Evolutionary conservation across 2,797 vertebrate genomes (phyloP), one percentile per base, ranked within the genome.

Genomic region (Rhodeus uyekii): DNA sequence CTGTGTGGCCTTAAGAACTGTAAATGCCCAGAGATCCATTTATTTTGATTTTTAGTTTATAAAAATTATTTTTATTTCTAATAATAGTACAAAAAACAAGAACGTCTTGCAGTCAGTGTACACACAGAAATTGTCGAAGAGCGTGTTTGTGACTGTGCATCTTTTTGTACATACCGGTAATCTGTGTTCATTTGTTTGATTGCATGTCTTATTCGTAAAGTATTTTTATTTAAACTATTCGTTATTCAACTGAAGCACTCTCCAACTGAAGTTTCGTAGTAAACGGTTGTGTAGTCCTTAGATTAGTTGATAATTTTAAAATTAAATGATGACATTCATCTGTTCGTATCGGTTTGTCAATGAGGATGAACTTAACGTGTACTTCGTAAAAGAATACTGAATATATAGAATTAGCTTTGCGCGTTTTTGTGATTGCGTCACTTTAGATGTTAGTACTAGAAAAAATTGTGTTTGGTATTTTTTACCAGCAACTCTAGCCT

Each of bases 1-100:
- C 80, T 71, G 75, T 73, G 83, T 82, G 80, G 80, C 80, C 80
- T 82, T 82, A 82, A 7, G 27, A 75, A 73, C 61, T 75, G 80
- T 67, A 81, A 42, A 76, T 82, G 24, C 48, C 27, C 65, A 82
- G 63, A 82, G 80, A 82, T 79, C 46, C 12, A 8, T 82, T 82
- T 81, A 81, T 81, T 63, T 73, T 18, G 14, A 44, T 67, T 63
- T 78, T 42, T 16, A 60, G 29, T 58, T 73, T 34, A 34, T 58
- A 65, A 27, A 24, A 81, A 55, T n/a, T 55, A 75, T 65, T 81
- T 81, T 65, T 42, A 75, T 39, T 75, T 81, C 8, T 22, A 32
- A 67, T 76, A 67, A 34, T 67, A 67, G 46, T 67, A 39, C n/a
- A 22, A 42, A 65, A 65, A 50, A 38, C 42, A 16, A 0, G n/a